Conservation (phyloP, 2,113 vertebrate genomes). For the Noturus placidus region DNA sequence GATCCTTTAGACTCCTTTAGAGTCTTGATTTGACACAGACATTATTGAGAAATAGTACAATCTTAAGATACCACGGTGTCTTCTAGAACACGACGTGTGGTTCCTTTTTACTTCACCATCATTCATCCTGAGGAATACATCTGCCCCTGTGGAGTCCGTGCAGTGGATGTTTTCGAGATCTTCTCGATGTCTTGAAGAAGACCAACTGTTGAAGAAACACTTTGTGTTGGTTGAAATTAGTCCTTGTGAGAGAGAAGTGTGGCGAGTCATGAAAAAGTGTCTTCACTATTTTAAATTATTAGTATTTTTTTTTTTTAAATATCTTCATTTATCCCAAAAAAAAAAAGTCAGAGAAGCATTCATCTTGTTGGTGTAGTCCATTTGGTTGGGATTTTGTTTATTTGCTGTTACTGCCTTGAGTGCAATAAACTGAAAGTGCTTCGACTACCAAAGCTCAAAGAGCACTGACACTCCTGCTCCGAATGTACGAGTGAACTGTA, state of each 20-base stretch:
- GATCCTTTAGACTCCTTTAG: background rate
- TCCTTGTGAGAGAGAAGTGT: background rate
- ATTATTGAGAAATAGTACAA: background rate
- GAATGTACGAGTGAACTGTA: conserved; percentile 68
- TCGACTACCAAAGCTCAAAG: conserved; percentile 61
- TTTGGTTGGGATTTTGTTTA: conserved; percentile 2
- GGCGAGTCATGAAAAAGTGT: background rate
- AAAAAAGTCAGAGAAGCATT: conserved; percentile 18
- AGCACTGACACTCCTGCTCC: conserved; percentile 63
- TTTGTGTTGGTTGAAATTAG: conserved; percentile 25
- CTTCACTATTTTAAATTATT: too few relatives aligned
- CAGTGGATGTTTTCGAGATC: background rate
- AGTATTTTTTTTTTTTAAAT: conserved; percentile 16
- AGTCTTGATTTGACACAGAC: background rate
- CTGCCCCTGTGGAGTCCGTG: background rate
- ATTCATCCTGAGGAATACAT: conserved; percentile 9
- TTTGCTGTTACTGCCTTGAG: background rate
- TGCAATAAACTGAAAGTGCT: conserved; percentile 30
- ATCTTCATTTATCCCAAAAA: conserved; percentile 14
- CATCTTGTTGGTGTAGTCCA: conserved; percentile 14
- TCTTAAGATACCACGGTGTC: background rate
- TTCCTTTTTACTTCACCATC: conserved; percentile 28
- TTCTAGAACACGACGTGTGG: conserved; percentile 39
- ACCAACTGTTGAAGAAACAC: background rate
- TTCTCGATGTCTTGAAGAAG: background rate